Evolutionary conservation across 2,797 vertebrate species (phyloP), one percentile per base, ranked within the genome.

Genomic region (Hyperoplus lanceolatus): DNA sequence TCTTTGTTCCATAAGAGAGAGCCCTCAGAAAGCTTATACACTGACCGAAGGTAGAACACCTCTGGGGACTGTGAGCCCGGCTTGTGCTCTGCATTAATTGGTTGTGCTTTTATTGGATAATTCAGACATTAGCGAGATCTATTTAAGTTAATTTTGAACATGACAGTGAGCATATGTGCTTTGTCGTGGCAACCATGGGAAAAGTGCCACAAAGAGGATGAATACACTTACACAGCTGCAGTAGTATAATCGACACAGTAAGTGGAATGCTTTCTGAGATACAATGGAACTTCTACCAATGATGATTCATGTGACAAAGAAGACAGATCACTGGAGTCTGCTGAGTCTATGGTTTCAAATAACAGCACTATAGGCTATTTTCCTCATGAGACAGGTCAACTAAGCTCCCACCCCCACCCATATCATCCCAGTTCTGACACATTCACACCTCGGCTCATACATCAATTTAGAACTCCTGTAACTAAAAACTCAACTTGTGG

Each of bases 121-220:
- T 94, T 92, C 81, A 81, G 89, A 84, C 86, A 94, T 93, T 90
- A 91, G 80, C 89, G 68, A 89, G 81, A 90, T 77, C 88, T 76
- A 94, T 94, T 94, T 93, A 93, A 89, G 89, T 92, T 92, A 88
- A 95, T 93, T 95, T 93, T 81, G 83, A 92, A 92, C 92, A 94
- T 94, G 86, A 93, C 90, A 93, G 86, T 59, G 79, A 92, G 84
- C 89, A 85, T 86, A 92, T 93, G 90, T 79, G 90, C 81, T 83
- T 88, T 88, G 90, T 91, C 89, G 87, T 87, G 72, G 85, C 80
- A 83, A 76, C 77, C 81, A 92, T 92, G 92, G 85, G 89, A 91
- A 93, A 90, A 75, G 66, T 60, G 62, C 73, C 74, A 88, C 46
- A 29, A 29, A 0, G 58, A 83, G 77, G 74, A 74, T 72, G 73